Evolutionary conservation across 2,888 invertebrate species (phyloP), one percentile per base, ranked within the genome.

Genomic region (Hanleya hanleyi): DNA sequence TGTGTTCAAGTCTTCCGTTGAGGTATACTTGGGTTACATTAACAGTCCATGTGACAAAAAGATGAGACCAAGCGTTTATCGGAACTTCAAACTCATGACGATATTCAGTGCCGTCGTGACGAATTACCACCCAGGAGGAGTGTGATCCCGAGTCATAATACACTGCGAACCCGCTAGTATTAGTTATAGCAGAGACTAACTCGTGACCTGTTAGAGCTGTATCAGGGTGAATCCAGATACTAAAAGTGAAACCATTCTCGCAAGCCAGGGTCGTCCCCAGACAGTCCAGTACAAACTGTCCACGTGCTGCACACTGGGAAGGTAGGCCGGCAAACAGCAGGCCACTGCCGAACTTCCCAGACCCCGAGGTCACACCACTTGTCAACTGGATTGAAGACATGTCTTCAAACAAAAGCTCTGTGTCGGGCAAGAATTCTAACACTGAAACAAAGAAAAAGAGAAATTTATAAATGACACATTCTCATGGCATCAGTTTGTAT

Each of bases 251-350:
- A 18, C 77, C 77, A 2, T 74, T 68, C n/a, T 47, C 22, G 38
- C 77, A 78, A n/a, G 67, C 29, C 15, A 68, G 68, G 37, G 64
- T 50, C 12, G 76, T 64, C 7, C 75, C 77, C 15, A 78, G 62
- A 51, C 77, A 78, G 64, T 76, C 76, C 37, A 69, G 70, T 15
- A 70, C 66, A 51, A 72, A 73, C 61, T 77, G 77, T 29, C 77
- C 74, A 29, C 12, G 26, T 4, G 57, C 22, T 15, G 32, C 57
- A 57, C 57, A 22, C 57, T 57, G 57, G 4, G 4, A 15, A 29
- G 32, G 29, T 57, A 32, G 15, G 29, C 57, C 26, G 3, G 26
- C 26, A 57, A 57, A 57, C 26, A 15, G 15, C 7, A 57, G 32
- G 32, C 57, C 57, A 57, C 29, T 4, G 4, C 57, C 57, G 26